A percentile compares a stretch with the other conserved stretches of the same genome.
Conservation (phyloP, 1,140 invertebrate species). For the Drosophila rhopaloa region DNA sequence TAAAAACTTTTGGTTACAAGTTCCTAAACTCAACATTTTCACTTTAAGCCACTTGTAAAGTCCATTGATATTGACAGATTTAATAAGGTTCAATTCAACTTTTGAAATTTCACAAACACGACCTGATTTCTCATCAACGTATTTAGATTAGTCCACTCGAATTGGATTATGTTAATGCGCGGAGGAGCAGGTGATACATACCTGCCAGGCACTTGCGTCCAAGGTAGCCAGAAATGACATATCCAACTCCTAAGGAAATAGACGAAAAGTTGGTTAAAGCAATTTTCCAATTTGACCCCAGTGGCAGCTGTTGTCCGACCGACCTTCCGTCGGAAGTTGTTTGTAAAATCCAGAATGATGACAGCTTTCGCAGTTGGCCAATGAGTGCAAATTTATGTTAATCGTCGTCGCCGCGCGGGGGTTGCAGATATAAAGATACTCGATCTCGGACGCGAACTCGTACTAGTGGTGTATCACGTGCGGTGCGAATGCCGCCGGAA, state of each 20-base stretch:
- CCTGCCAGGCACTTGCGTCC: slow-evolving; percentile 85
- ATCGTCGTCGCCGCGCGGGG: slow-evolving; percentile 37
- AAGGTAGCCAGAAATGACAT: slow-evolving; percentile 85
- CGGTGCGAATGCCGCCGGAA: slow-evolving; percentile 57
- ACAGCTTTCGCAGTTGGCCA: slow-evolving; percentile 44
- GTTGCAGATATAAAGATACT: neutral
- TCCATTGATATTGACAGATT: neutral
- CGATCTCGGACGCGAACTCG: neutral
- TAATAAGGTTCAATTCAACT: neutral
- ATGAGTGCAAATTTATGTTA: slow-evolving; percentile 73
- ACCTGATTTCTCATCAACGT: slow-evolving; percentile 6
- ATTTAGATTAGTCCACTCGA: neutral
- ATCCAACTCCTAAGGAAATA: slow-evolving; percentile 83
- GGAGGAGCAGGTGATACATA: slow-evolving; percentile 58
- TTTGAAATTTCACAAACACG: slow-evolving; percentile 5
- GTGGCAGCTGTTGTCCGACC: slow-evolving; percentile 32
- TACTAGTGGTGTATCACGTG: slow-evolving; percentile 23
- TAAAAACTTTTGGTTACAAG: too few relatives aligned
- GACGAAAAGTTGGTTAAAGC: slow-evolving; percentile 67
- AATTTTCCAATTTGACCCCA: slow-evolving; percentile 63
- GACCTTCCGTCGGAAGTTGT: slow-evolving; percentile 83
- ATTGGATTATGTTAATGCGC: slow-evolving; percentile 26
- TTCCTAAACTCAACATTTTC: neutral
- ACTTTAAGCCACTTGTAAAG: neutral
- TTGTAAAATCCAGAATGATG: slow-evolving; percentile 83